These are phyloP conservation scores for Struthio camelus DNA, from an alignment of 2,113 vertebrate species.

Conservation along the genomic window DNA sequence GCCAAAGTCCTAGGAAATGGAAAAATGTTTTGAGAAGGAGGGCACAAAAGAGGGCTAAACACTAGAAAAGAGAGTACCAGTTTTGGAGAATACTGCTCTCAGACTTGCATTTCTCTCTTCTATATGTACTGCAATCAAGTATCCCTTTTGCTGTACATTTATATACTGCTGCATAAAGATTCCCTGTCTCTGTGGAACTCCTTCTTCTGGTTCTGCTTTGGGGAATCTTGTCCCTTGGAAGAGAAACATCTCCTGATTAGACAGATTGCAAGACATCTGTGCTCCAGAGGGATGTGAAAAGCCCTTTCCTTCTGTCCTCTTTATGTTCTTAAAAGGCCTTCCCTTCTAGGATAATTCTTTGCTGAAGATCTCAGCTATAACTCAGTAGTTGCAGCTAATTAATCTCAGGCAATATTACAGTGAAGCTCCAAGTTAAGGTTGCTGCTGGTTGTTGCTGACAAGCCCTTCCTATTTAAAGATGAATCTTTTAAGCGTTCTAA, in stretches of 20 bases:
- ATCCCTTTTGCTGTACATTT: not conserved
- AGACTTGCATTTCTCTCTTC: not conserved
- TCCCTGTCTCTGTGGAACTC: not conserved
- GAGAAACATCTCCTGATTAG: not conserved
- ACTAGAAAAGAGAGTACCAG: not conserved
- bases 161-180: not conserved
- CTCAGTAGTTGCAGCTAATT: not conserved
- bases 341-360: not conserved
- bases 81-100: not conserved
- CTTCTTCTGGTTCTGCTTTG: not conserved
- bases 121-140: not conserved
- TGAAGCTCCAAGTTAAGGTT: not conserved
- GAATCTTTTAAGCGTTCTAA: not conserved
- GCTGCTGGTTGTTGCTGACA: not conserved
- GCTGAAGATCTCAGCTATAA: not conserved
- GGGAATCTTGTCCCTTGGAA: not conserved
- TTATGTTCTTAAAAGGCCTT: not conserved
- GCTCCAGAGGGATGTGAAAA: not conserved
- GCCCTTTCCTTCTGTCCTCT: not conserved
- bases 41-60: not conserved
- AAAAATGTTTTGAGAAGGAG: not conserved
- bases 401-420: not conserved
- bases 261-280: not conserved
- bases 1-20: not conserved
- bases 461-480: not conserved